Evolutionary conservation across 2,888 invertebrate species (phyloP), one percentile per base, ranked within the genome.

Genomic region (Kryphioiulus occultus): DNA sequence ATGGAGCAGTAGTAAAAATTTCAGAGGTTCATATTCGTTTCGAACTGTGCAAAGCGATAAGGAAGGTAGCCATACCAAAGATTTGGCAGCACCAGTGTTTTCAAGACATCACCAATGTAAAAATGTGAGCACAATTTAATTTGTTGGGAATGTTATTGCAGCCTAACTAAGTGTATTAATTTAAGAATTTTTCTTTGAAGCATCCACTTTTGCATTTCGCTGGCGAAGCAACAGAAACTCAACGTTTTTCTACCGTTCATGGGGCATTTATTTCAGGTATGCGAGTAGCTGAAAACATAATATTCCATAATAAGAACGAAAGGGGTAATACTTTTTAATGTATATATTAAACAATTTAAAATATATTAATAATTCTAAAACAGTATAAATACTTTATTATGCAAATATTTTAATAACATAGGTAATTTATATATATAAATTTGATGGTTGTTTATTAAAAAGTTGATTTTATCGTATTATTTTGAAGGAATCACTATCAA

Each of bases 11-110:
- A 95, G 96, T 92, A 94, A 94, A 0, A 94, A 93, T 91, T 95
- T 95, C 7, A 93, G 94, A 85, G 96, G 97, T 1, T 95, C 95
- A 0, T 97, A 96, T 91, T 93, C 94, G 2, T 95, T 93, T 91
- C 93, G 94, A 90, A 94, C 94, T 89, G 90, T 94, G 82, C 90
- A 92, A 9, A 92, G 93, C 0, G 94, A 94, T 39, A 90, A 91
- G 82, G 90, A 92, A 88, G 93, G 94, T 2, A 92, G 93, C n/a
- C 92, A 92, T 30, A 92, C 94, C 4, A 91, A 91, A 3, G 93
- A 94, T 90, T 92, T 96, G 42, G 94, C 93, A 0, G 91, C 92
- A 86, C 95, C 96, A 0, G n/a, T 59, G 4, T 19, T 59, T 59
- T 59, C 59, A 19, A 59, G 59, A 3, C 19, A 19, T 59, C 59